Evolutionary conservation across 2,888 invertebrate genomes (phyloP), one percentile per base, ranked within the genome.

Genomic region (Pammene aurita): DNA sequence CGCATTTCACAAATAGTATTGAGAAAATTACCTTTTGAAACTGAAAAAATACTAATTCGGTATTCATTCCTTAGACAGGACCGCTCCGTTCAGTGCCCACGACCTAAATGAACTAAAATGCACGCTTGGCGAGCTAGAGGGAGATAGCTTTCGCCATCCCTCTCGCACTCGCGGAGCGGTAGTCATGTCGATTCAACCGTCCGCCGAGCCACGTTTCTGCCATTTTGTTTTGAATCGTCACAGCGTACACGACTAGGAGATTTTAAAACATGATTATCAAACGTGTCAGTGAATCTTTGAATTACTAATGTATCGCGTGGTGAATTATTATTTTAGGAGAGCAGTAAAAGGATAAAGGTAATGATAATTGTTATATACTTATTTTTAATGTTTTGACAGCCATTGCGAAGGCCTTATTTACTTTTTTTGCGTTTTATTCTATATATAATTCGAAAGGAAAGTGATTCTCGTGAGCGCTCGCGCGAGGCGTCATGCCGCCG

Each of bases 151-250:
- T 34, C 57, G 58, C 70, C 48, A 60, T 56, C 70, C 57, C 54
- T 11, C 74, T 71, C 74, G 56, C 60, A 55, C 64, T 54, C 41
- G 48, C 57, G 48, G 61, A 35, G 60, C 64, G 61, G 68, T 60
- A 41, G 66, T 66, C 56, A 66, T 61, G 73, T 70, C 72, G 75
- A 65, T 72, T 72, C 73, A 63, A 72, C 73, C 69, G 70, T 74
- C 66, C 74, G 72, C 74, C 74, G 70, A 72, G 67, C 72, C 69
- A 61, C 58, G 71, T 72, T 75, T 75, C 74, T 80, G 78, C 83
- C 83, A 83, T 83, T 83, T 83, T 83, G 82, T 81, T 72, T 75
- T 77, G 72, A 74, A 74, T 75, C 80, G 77, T 77, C 80, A 75
- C 71, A 64, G 74, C 56, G 77, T 75, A 67, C 74, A 71, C 73